These are phyloP conservation scores for Mercenaria mercenaria DNA, from an alignment of 1,140 invertebrate species.

Conservation along the genomic window DNA sequence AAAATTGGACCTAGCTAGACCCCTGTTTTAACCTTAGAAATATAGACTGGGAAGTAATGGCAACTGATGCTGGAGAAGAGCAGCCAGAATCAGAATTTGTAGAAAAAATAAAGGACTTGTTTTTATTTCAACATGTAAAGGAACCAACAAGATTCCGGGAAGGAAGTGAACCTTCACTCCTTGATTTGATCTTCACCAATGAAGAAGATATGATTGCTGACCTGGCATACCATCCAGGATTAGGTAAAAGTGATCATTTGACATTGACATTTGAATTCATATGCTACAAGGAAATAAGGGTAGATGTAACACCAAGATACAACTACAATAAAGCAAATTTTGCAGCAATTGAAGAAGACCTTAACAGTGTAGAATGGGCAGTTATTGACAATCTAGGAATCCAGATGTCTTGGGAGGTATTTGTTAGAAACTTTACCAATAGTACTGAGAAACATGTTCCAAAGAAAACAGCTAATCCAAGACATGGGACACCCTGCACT, in stretches of 20 bases:
- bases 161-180: constrained; percentile 10
- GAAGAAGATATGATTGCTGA: constrained; percentile 44
- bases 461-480: background rate
- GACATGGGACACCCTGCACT: background rate
- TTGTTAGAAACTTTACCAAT: background rate
- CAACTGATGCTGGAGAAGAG: background rate
- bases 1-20: too few relatives aligned
- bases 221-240: background rate
- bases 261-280: constrained; percentile 16
- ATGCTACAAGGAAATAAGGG: background rate
- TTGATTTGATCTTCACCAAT: constrained; percentile 54
- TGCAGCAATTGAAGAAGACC: constrained; percentile 88
- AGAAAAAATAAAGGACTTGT: constrained; percentile 14
- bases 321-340: constrained; percentile 40
- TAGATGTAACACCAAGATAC: background rate
- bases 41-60: background rate
- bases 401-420: background rate
- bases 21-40: background rate
- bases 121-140: constrained; percentile 36
- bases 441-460: background rate
- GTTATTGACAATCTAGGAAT: background rate
- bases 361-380: constrained; percentile 83
- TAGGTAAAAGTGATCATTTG: constrained; percentile 49
- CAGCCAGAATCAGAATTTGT: background rate
- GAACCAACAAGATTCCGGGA: constrained; percentile 16